Evolutionary conservation across 2,888 invertebrate species (phyloP).

Genomic region (Agapostemon virescens): DNA sequence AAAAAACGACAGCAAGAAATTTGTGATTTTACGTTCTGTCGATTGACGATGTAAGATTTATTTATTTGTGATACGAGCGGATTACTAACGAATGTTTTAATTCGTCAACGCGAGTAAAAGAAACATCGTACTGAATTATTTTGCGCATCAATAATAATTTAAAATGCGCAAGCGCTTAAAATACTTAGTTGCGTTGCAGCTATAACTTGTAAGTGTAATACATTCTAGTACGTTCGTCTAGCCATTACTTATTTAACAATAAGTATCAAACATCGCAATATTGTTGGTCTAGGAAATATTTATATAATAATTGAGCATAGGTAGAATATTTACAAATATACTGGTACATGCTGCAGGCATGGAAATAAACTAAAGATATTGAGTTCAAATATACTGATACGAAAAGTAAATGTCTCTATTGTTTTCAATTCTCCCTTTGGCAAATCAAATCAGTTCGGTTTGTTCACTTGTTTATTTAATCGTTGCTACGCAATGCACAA

Average conservation of each 20-base stretch:
- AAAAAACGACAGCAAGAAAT: background rate
- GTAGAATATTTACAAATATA: conserved; percentile 49
- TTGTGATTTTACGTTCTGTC: conserved; percentile 23
- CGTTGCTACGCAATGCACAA: conserved; percentile 24
- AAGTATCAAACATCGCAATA: conserved; percentile 59
- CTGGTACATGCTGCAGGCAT: conserved; percentile 41
- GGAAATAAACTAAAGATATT: conserved; percentile 39
- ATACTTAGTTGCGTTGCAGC: conserved; percentile 34
- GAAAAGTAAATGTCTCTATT: conserved; percentile 26
- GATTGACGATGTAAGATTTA: background rate
- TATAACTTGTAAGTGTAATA: conserved; percentile 49
- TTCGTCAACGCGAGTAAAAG: conserved; percentile 7
- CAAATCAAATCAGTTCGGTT: conserved; percentile 17
- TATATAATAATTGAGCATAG: conserved; percentile 59
- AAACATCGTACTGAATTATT: conserved; percentile 9
- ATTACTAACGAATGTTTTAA: conserved; percentile 9
- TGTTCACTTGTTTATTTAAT: conserved; percentile 38
- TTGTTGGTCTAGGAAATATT: conserved; percentile 64
- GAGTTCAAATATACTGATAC: conserved; percentile 35
- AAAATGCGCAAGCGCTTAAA: conserved; percentile 5
- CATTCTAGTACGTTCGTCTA: conserved; percentile 69
- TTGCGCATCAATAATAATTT: conserved; percentile 13
- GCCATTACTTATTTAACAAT: conserved; percentile 63
- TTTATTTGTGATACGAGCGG: background rate
- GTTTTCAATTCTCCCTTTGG: conserved; percentile 20